phyloP scores from a whole-genome alignment of 2,113 vertebrate species.

The Tragelaphus buxtoni region DNA sequence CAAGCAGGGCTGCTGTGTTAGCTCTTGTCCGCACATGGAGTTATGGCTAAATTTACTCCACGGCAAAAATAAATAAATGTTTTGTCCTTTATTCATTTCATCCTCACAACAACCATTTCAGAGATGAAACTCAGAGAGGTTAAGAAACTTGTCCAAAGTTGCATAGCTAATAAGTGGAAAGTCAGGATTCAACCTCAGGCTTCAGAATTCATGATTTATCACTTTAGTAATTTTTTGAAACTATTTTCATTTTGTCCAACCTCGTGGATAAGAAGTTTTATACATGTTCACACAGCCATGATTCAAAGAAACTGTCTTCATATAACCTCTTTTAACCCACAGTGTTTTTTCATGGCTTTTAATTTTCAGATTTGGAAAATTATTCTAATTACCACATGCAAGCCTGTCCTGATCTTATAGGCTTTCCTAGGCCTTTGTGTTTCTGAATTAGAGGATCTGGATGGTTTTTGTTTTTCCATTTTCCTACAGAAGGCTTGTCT shows the following conservation, averaged over 20 bases:
- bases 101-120: not conserved
- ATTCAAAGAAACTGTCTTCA: conserved; percentile 2
- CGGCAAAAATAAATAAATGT: not conserved
- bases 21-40: not conserved
- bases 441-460: not conserved
- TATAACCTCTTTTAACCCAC: not conserved
- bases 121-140: not conserved
- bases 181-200: not conserved
- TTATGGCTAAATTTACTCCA: not conserved
- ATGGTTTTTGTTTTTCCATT: not conserved
- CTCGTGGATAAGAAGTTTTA: not conserved
- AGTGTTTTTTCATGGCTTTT: conserved; percentile 11
- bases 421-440: not conserved
- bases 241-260: not conserved
- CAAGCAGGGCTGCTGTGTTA: not conserved
- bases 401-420: not conserved
- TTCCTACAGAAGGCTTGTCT: not conserved
- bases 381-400: not conserved
- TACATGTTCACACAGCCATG: not conserved
- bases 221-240: not conserved
- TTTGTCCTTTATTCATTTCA: not conserved
- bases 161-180: not conserved
- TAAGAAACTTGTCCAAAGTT: not conserved
- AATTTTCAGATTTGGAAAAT: conserved; percentile 36
- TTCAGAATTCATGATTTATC: conserved; percentile 7